Evolutionary conservation across 1,140 invertebrate genomes (phyloP).

Genomic region (Varroa destructor): DNA sequence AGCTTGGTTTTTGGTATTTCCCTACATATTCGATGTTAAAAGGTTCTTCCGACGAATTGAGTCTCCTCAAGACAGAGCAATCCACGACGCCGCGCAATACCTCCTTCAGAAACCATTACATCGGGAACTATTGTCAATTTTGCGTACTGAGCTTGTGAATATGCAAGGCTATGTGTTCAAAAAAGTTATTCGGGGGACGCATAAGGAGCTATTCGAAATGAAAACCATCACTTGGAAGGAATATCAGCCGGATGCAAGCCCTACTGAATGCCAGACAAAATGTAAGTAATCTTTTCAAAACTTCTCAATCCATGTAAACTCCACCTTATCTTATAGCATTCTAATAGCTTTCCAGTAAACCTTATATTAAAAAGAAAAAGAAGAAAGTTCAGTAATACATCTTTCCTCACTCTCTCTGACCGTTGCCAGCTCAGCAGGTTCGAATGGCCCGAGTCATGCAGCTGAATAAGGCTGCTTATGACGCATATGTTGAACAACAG

Average conservation of each 20-base stretch:
- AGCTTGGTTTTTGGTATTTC: too few species aligned
- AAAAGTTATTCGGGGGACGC: background rate
- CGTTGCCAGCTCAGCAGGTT: background rate
- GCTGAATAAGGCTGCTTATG: background rate
- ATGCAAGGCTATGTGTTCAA: slow-evolving; percentile 23
- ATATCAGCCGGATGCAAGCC: slow-evolving; percentile 5
- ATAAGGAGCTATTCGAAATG: slow-evolving; percentile 26
- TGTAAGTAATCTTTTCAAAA: background rate
- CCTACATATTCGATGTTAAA: too few species aligned
- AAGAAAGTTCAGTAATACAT: too few species aligned
- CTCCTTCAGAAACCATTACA: background rate
- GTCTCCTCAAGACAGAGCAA: slow-evolving; percentile 15
- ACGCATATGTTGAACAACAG: background rate
- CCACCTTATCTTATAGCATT: too few species aligned
- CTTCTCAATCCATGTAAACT: too few species aligned
- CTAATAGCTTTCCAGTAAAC: too few species aligned
- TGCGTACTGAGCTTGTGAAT: background rate
- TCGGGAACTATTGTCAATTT: slow-evolving; percentile 1
- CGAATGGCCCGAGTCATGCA: slow-evolving; percentile 21
- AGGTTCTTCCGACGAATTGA: slow-evolving; percentile 18
- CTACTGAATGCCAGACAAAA: slow-evolving; percentile 3
- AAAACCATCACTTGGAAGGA: slow-evolving; percentile 12
- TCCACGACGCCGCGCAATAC: slow-evolving; percentile 10
- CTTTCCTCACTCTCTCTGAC: too few species aligned
- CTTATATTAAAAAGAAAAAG: too few species aligned